A percentile compares a stretch with the other conserved stretches of the same genome.
These are phyloP conservation scores for Mayetiola destructor DNA, from an alignment of 2,888 invertebrate species.

Conservation along the genomic window DNA sequence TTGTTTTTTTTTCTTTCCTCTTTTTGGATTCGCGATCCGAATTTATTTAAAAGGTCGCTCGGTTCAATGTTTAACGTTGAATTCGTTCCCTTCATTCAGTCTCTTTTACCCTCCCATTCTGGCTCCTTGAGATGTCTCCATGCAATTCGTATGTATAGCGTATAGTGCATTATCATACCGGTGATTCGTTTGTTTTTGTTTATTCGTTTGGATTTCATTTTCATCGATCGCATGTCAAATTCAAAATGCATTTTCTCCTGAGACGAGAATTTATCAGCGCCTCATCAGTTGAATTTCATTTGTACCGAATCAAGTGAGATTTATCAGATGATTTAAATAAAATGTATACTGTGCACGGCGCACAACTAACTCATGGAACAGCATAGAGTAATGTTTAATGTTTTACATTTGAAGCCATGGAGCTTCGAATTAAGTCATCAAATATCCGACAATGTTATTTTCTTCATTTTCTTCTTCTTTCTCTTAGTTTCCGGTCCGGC, in stretches of 20 bases:
- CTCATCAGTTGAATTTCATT: conserved; percentile 12
- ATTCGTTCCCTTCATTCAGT: too few species aligned
- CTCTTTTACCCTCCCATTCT: too few species aligned
- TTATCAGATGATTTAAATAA: conserved; percentile 10
- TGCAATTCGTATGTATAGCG: background rate
- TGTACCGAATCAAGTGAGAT: conserved; percentile 7
- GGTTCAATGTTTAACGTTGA: background rate
- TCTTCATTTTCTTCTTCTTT: background rate
- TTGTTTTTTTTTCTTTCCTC: background rate
- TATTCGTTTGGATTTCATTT: background rate
- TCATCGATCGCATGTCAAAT: conserved; percentile 12
- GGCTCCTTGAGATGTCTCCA: background rate
- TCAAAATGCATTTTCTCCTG: conserved; percentile 2
- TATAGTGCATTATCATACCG: conserved; percentile 8
- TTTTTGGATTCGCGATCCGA: background rate
- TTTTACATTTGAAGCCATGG: too few species aligned
- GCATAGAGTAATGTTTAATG: too few species aligned
- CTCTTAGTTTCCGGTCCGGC: background rate
- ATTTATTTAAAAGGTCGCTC: background rate
- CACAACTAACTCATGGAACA: background rate
- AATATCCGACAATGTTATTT: background rate
- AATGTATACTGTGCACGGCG: too few species aligned
- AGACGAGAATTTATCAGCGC: conserved; percentile 10
- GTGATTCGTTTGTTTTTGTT: conserved; percentile 1
- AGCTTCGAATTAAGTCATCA: conserved; percentile 11